Conservation (phyloP, 2,888 invertebrate species). For the Drosophila mercatorum region DNA sequence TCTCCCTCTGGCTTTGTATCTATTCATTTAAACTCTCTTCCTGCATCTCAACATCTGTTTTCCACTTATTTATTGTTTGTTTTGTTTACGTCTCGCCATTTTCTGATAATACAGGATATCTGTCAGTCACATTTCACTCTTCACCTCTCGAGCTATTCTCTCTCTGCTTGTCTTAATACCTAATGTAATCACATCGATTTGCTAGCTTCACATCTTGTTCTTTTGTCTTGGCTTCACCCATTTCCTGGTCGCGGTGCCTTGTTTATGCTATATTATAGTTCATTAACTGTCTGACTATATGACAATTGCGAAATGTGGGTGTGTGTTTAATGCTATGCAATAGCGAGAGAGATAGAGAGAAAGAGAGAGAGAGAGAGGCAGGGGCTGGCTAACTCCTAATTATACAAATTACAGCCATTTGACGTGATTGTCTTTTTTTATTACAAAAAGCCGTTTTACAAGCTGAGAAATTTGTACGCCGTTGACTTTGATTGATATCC, state of each 20-base stretch:
- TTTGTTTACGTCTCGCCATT: too few relatives aligned
- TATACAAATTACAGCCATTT: slow-evolving; percentile 21
- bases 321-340: slow-evolving; percentile 17
- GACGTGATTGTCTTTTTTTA: neutral
- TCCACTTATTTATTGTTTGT: neutral
- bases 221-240: neutral
- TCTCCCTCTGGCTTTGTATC: neutral
- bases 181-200: slow-evolving; percentile 70
- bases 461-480: slow-evolving; percentile 34
- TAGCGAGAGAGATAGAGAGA: neutral
- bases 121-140: neutral
- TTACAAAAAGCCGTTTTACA: slow-evolving; percentile 40
- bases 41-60: too few relatives aligned
- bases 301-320: slow-evolving; percentile 6
- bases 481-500: slow-evolving; percentile 56
- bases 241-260: slow-evolving; percentile 33
- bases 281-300: slow-evolving; percentile 38
- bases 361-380: neutral
- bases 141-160: neutral
- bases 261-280: slow-evolving; percentile 49
- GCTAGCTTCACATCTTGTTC: slow-evolving; percentile 19
- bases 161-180: slow-evolving; percentile 31
- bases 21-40: neutral
- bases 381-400: slow-evolving; percentile 27
- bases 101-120: neutral